Percentiles rank a stretch among this genome's conserved stretches.
Evolutionary conservation across 2,888 invertebrate species (phyloP).

Genomic region (Strigamia transsilvanica): DNA sequence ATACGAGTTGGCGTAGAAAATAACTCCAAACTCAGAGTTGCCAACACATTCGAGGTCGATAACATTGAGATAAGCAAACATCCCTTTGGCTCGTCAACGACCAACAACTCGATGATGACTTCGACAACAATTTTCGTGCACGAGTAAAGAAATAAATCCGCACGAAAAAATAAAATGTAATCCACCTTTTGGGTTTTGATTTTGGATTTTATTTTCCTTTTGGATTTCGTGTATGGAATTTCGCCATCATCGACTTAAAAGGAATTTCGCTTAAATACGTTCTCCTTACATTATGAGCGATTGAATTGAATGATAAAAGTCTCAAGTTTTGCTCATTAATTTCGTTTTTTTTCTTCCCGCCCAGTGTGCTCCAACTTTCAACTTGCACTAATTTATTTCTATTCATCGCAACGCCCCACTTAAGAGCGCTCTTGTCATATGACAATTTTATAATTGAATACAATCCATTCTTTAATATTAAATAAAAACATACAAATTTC

Average conservation of each 20-base stretch:
- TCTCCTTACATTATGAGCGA: not conserved
- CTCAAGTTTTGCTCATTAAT: conserved; percentile 15
- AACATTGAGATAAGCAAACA: conserved; percentile 10
- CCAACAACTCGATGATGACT: not conserved
- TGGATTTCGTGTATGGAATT: not conserved
- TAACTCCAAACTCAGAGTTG: not conserved
- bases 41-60: conserved; percentile 19
- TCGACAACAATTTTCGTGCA: not conserved
- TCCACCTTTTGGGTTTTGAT: not conserved
- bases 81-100: not conserved
- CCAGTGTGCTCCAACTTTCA: conserved; percentile 14
- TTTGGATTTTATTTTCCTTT: not conserved
- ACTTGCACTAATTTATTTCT: conserved; percentile 26
- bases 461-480: not conserved
- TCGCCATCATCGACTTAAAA: not conserved
- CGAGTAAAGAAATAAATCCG: not conserved
- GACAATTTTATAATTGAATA: conserved; percentile 20
- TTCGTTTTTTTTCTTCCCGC: conserved; percentile 3
- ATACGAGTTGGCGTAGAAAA: conserved; percentile 26
- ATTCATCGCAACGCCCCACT: conserved; percentile 18
- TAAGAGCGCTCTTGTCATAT: not conserved
- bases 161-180: too few relatives aligned
- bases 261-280: not conserved
- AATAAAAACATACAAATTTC: not conserved
- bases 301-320: conserved; percentile 10